A percentile compares a stretch with the other conserved stretches of the same genome.
phyloP scores from a whole-genome alignment of 2,797 vertebrate species.

The Oreochromis grahami region DNA sequence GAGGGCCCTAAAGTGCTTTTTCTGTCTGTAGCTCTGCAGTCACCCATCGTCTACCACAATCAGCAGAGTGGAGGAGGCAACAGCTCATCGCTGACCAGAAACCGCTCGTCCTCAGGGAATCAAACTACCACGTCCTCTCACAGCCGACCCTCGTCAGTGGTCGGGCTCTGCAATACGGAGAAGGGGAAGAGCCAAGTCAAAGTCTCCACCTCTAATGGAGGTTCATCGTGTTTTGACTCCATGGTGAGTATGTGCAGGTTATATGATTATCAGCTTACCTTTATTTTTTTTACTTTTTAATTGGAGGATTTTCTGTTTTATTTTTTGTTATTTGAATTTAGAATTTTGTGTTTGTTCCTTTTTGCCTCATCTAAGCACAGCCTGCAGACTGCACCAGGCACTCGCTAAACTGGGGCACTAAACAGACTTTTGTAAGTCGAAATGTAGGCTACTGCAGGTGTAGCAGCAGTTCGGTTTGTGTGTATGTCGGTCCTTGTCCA shows the following conservation, averaged over 20 bases:
- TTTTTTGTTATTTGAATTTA: neutral
- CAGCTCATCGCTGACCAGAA: constrained; percentile 81
- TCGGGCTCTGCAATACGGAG: constrained; percentile 33
- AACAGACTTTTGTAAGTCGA: constrained; percentile 1
- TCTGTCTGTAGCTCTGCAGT: constrained; percentile 84
- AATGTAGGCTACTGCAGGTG: constrained; percentile 47
- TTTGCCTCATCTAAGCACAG: neutral
- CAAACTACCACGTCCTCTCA: constrained; percentile 80
- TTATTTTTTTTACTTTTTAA: neutral
- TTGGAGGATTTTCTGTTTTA: neutral
- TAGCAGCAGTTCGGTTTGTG: neutral
- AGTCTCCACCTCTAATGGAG: constrained; percentile 91
- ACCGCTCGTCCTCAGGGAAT: constrained; percentile 77
- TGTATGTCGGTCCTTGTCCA: neutral
- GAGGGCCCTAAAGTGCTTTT: neutral
- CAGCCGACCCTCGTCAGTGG: constrained; percentile 72
- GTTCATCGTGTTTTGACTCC: constrained; percentile 84
- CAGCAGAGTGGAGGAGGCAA: constrained; percentile 75
- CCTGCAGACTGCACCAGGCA: neutral
- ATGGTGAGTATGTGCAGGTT: constrained; percentile 74
- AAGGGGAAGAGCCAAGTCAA: constrained; percentile 75
- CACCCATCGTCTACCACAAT: constrained; percentile 94
- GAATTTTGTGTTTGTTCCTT: neutral
- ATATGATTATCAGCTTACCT: neutral
- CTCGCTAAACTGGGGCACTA: neutral